Base-by-base conservation (phyloP, 2,113 vertebrate genomes). In the Chaenocephalus aceratus region DNA sequence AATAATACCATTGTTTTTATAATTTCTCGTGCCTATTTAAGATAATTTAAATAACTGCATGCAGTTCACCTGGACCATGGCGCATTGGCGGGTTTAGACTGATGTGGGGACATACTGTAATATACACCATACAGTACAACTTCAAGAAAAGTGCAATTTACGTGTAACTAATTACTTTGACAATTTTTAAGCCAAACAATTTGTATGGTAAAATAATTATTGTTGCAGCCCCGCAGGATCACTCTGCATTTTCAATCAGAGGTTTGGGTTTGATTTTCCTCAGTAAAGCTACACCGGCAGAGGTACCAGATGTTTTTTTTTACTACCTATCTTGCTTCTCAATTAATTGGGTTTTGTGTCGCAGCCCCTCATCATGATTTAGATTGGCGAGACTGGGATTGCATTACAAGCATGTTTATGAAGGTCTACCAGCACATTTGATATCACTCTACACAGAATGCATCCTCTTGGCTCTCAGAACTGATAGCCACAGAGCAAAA, bases 241-340 rank as follows among this genome's bases (percentile, higher is more conserved):
- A 67, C 4, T 62, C 64, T 0, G 9, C 52, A 66, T 58, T 3
- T 23, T 57, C 26, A 57, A 66, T 36, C 26, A 18, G n/a, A n/a
- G 10, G 8, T 41, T 58, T 53, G 52, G 46, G 13, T 61, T 2
- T n/a, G 34, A 44, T 52, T 36, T 58, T 41, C 12, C 34, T 16
- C 51, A 5, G 52, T 62, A 11, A 79, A 79, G 36, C 21, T 41
- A 53, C 4, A 23, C 45, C 45, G 23, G 49, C 30, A 69, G 63
- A 59, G 12, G 44, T 6, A 18, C 56, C 78, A 86, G 75, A 88
- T 84, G 86, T 75, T 84, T 60, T 54, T 48, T 73, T 77, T 88
- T 75, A 86, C 70, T 74, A 45, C 53, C 57, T 76, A 44, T 58
- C 67, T 76, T 59, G 52, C 48, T 18, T 75, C 71, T 76, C 21